These are phyloP conservation scores for Frankliniella fusca DNA, from an alignment of 2,888 invertebrate species.

Conservation along the genomic window DNA sequence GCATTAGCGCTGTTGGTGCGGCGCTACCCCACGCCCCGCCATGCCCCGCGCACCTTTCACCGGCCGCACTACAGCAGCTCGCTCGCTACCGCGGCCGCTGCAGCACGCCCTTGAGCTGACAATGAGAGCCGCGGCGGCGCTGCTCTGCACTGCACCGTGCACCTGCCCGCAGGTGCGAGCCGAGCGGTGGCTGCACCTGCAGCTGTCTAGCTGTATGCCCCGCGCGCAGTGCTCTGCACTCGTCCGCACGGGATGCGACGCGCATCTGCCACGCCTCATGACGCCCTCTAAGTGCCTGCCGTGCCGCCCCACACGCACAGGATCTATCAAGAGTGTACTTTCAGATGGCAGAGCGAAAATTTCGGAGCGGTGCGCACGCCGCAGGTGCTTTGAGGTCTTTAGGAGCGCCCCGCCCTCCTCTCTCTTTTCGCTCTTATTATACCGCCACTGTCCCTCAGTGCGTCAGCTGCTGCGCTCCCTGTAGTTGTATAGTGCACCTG, in stretches of 20 bases:
- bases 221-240: neutral
- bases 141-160: neutral
- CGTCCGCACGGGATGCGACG: neutral
- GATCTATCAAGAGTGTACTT: no score
- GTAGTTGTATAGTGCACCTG: no score
- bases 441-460: no score
- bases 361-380: neutral
- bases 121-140: neutral
- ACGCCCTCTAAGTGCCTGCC: no score
- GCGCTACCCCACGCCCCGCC: neutral
- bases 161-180: neutral
- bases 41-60: neutral
- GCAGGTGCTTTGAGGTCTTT: no score
- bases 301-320: no score
- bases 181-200: neutral
- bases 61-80: neutral
- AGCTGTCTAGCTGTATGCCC: neutral
- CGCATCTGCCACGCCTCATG: no score
- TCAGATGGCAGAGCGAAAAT: no score
- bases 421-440: no score
- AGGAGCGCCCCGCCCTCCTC: no score
- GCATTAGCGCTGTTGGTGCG: neutral
- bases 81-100: neutral
- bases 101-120: slow-evolving; percentile 6
- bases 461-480: no score